phyloP scores from a whole-genome alignment of 1,140 invertebrate species.

The Trissolcus basalis region DNA sequence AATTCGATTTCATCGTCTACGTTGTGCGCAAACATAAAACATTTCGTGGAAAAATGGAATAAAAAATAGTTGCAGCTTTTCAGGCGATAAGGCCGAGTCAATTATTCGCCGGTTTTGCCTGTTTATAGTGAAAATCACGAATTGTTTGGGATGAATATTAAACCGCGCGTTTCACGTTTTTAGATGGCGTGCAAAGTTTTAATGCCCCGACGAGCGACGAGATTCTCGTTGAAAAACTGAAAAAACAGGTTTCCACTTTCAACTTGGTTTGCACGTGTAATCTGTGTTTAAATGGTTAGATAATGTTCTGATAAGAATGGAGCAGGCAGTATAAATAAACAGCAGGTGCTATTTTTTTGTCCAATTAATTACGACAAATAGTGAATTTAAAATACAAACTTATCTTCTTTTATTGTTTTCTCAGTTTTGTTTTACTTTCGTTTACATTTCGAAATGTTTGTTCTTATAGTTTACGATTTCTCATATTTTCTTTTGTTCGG shows the following conservation, averaged over 20 bases:
- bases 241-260: constrained; percentile 29
- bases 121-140: too few species aligned
- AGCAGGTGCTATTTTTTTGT: constrained; percentile 26
- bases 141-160: too few species aligned
- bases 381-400: background rate
- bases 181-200: background rate
- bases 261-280: constrained; percentile 20
- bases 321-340: constrained; percentile 21
- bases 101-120: too few species aligned
- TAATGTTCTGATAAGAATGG: constrained; percentile 29
- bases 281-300: constrained; percentile 38
- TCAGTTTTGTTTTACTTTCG: background rate
- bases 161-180: background rate
- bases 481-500: too few species aligned
- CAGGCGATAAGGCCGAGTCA: too few species aligned
- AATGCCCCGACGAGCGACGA: background rate
- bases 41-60: too few species aligned
- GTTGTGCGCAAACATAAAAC: too few species aligned
- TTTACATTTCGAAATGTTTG: too few species aligned
- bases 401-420: background rate
- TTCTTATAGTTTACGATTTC: too few species aligned
- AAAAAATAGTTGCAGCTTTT: too few species aligned
- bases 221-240: background rate
- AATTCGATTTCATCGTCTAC: too few species aligned
- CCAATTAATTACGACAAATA: constrained; percentile 5